Evolutionary conservation across 2,113 vertebrate species (phyloP).

Genomic region (Haplochromis burtoni): DNA sequence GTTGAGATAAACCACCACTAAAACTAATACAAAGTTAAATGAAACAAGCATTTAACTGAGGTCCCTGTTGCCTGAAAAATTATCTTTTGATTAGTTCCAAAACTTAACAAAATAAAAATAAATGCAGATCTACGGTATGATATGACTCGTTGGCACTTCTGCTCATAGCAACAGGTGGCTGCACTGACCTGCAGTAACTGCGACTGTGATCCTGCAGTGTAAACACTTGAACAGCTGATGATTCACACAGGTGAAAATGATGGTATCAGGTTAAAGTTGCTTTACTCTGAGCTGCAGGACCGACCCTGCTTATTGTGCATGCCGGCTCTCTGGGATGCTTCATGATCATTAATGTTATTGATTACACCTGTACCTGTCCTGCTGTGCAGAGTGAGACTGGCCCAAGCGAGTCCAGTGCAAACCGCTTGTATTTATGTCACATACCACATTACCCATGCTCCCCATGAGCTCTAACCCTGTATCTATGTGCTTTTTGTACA

Average conservation of each 20-base stretch:
- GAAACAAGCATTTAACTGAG: background rate
- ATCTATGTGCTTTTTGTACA: background rate
- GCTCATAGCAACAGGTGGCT: background rate
- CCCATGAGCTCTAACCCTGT: background rate
- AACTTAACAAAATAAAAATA: background rate
- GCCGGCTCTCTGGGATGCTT: rapidly evolving
- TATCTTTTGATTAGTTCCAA: background rate
- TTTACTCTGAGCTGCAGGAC: background rate
- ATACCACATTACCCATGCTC: background rate
- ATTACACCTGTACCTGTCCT: background rate
- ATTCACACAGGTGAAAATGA: background rate
- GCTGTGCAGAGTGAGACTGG: background rate
- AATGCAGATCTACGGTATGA: background rate
- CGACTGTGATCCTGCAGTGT: background rate
- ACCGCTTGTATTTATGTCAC: background rate
- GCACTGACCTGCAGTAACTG: background rate
- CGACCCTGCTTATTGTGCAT: background rate
- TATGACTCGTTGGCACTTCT: rapidly evolving
- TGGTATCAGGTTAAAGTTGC: background rate
- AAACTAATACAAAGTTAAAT: background rate
- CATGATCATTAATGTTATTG: background rate
- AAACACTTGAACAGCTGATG: background rate
- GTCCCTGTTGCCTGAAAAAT: background rate
- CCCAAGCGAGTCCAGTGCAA: background rate
- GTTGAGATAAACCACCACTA: background rate